Evolutionary conservation across 1,140 invertebrate species (phyloP), one percentile per base, ranked within the genome.

Genomic region (Argopecten irradians): DNA sequence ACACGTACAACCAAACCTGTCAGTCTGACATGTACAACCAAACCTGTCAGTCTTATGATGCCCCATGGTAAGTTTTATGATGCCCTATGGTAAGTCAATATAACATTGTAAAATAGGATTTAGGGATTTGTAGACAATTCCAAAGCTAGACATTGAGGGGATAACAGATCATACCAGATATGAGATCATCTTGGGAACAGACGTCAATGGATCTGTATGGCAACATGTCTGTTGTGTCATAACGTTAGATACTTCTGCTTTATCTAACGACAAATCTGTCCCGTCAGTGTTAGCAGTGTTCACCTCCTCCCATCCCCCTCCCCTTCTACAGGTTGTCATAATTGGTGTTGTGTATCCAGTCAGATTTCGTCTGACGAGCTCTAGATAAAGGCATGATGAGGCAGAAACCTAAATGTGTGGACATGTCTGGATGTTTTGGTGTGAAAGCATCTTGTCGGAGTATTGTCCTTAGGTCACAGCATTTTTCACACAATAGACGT

Each of bases 1-100:
- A 99, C 99, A 96, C 99, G 99, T 84, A 98, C 98, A 82, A 96
- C 99, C 82, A 97, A 97, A 87, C 99, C 98, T 36, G 99, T 98
- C 98, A 97, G 97, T 92, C 96, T 97, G 22, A 97, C 97, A 93
- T 96, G 97, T 89, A 96, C 97, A 84, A 94, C 96, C 35, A 98
- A 98, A 95, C 98, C 98, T 14, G 96, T 97, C 85, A 97, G 97
- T 90, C 96, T 98, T 91, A 97, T 97, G 55, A 97, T 97, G 96
- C 99, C 99, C 82, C 99, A 99, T 96, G 98, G 98, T 99, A 96
- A 97, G 96, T 90, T 9, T 3, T n/a, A 22, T 83, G 82, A 22
- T 28, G 82, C n/a, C n/a, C 28, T 34, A 83, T 22, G 8, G 82
- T 83, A 16, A 34, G 16, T 28, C 55, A n/a, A n/a, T n/a, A n/a